A percentile compares a stretch with the other conserved stretches of the same genome.
These are phyloP conservation scores for Epistrophe grossulariae DNA, from an alignment of 2,888 invertebrate genomes.

Conservation along the genomic window DNA sequence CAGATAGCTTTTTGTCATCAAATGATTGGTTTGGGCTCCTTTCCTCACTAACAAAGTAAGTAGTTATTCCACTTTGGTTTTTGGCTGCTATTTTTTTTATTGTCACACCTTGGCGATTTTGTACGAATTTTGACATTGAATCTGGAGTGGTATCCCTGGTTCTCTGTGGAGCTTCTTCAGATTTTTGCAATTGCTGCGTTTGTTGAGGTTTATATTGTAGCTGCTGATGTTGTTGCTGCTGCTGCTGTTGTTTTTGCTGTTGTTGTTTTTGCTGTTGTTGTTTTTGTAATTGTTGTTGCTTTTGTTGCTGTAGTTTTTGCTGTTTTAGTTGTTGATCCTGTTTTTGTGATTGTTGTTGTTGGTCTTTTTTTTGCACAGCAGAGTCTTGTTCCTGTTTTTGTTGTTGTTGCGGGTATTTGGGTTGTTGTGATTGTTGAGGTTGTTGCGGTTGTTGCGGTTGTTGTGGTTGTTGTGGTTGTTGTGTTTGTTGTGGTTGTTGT, in stretches of 20 bases:
- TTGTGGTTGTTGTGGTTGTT: not conserved
- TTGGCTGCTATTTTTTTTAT: constrained; percentile 80
- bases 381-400: constrained; percentile 15
- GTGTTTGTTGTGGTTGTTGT: not conserved
- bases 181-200: constrained; percentile 9
- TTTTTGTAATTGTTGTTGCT: not conserved
- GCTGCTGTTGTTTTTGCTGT: constrained; percentile 40
- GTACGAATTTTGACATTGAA: constrained; percentile 79
- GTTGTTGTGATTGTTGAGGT: not conserved
- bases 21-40: not conserved
- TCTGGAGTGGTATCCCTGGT: constrained; percentile 40
- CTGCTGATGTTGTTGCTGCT: not conserved
- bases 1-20: not conserved
- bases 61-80: constrained; percentile 26
- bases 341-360: not conserved
- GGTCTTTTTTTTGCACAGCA: too few species aligned
- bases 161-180: not conserved
- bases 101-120: constrained; percentile 80
- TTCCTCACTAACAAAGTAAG: constrained; percentile 17
- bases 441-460: not conserved
- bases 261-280: constrained; percentile 6
- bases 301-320: not conserved
- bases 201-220: not conserved
- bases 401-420: not conserved
- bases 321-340: not conserved